Base-by-base conservation (phyloP, 2,797 vertebrate genomes). In the Anguilla anguilla region DNA sequence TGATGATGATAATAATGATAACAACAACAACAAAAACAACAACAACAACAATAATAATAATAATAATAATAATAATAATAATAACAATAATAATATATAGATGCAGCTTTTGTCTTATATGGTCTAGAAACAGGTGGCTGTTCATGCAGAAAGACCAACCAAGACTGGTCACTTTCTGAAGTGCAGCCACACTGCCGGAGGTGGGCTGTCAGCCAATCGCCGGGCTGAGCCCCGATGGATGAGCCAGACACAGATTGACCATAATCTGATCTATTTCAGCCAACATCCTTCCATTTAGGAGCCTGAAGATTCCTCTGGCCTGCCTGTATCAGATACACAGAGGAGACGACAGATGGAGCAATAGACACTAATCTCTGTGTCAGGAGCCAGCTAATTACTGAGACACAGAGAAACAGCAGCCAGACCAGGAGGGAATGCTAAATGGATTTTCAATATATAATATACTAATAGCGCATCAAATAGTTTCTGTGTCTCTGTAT, bases 301-400 rank as follows among this genome's bases (percentile, higher is more conserved):
- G 25, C 28, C 46, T 67, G 46, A 39, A 83, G 43, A 51, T 31
- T 28, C 43, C 51, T 72, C 22, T 72, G 49, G 82, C 49, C 28
- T 64, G 57, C 84, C 46, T 67, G 39, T n/a, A 79, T 53, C 55
- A 82, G 55, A 81, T 81, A n/a, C 61, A 85, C 83, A 15, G 49
- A 19, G 57, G 55, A 49, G 59, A 43, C 28, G 84, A 53, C 69
- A 86, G 87, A 88, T 88, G 87, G 84, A 88, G 69, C 49, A 79
- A 59, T 43, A 88, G 69, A 88, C 87, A 61, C 53, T 77, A 51
- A 79, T 88, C 84, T 85, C 35, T n/a, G 87, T 51, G 39, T 2
- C 35, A 85, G 39, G 39, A 67, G 39, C 43, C 15, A 39, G 84
- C 19, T 25, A 69, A 85, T 67, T 39, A 35, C 72, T 15, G 87